Conservation (phyloP, 1,140 invertebrate species). For the Heliconius himera region DNA sequence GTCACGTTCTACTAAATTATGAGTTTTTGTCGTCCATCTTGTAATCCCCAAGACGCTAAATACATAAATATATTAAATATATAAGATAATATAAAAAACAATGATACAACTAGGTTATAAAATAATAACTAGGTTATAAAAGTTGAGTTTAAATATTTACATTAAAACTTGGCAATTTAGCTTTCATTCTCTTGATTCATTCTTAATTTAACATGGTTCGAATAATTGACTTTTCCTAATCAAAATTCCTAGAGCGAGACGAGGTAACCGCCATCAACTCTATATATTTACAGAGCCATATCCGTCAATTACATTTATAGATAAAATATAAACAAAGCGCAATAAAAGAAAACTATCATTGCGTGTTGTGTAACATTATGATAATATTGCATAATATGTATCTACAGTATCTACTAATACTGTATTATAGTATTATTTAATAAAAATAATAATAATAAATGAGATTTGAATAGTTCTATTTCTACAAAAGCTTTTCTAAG, state of each 20-base stretch:
- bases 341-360: not conserved
- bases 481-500: no score
- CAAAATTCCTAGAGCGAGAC: conserved; percentile 14
- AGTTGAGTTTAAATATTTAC: not conserved
- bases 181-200: not conserved
- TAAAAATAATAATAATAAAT: no score
- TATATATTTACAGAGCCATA: not conserved
- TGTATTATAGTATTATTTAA: no score
- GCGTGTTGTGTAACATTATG: not conserved
- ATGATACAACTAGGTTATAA: no score
- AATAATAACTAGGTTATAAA: no score
- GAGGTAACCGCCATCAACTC: conserved; percentile 6
- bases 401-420: not conserved
- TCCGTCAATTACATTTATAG: not conserved
- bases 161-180: not conserved
- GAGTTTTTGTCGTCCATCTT: no score
- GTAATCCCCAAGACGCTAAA: no score
- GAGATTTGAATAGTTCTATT: no score
- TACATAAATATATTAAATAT: no score
- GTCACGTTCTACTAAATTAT: no score
- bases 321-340: not conserved
- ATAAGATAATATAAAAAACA: no score
- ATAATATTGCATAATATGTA: not conserved
- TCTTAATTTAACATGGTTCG: conserved; percentile 12
- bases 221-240: conserved; percentile 21